Conservation (phyloP, 2,113 vertebrate genomes). For the Cygnus buccinator region DNA sequence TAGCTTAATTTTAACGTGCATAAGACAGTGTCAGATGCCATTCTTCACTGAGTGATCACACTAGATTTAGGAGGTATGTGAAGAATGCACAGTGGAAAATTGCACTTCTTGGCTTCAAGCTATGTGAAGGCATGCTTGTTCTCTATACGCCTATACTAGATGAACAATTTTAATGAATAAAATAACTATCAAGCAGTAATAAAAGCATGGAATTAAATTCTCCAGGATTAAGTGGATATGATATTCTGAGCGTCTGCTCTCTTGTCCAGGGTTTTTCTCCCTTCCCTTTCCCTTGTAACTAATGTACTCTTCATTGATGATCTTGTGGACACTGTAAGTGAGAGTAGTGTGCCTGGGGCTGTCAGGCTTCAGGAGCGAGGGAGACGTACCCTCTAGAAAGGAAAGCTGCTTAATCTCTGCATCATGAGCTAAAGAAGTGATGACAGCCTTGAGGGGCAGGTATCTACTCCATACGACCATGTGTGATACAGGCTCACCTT, state of each 20-base stretch:
- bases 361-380: neutral
- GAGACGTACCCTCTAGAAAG: neutral
- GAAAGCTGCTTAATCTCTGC: neutral
- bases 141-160: neutral
- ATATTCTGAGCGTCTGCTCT: neutral
- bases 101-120: conserved; percentile 49
- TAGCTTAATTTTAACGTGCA: conserved; percentile 46
- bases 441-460: neutral
- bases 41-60: conserved; percentile 44
- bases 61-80: conserved; percentile 64
- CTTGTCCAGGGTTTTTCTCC: neutral
- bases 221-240: neutral
- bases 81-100: conserved; percentile 61
- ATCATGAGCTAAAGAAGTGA: neutral
- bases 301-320: neutral
- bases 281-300: neutral
- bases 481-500: neutral
- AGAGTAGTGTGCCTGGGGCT: neutral
- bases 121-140: neutral
- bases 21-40: conserved; percentile 12
- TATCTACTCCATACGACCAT: neutral
- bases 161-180: neutral
- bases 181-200: neutral
- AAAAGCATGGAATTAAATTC: neutral
- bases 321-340: neutral